Percentiles rank a stretch among this genome's conserved stretches.
These are phyloP conservation scores for Lophura nycthemera DNA, from an alignment of 2,113 vertebrate genomes.

Conservation along the genomic window DNA sequence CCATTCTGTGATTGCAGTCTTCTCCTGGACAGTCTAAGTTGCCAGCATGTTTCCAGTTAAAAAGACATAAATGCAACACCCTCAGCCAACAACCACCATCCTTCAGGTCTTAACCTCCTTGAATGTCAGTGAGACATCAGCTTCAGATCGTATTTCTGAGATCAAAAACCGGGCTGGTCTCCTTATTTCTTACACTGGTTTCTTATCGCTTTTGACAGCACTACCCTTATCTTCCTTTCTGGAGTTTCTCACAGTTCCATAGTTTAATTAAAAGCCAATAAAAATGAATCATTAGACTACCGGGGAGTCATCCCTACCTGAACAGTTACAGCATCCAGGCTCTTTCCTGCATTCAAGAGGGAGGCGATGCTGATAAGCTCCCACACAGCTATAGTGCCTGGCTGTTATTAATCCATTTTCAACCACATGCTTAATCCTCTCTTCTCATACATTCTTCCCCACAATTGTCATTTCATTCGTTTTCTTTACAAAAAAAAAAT, in stretches of 20 bases:
- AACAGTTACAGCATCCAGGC: background rate
- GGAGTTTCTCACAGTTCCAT: background rate
- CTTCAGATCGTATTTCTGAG: accelerated
- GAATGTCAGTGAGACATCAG: background rate
- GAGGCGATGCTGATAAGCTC: background rate
- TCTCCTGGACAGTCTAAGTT: background rate
- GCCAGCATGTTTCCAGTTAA: background rate
- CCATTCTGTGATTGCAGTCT: background rate
- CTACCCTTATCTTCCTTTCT: background rate
- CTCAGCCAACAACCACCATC: background rate
- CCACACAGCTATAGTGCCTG: background rate
- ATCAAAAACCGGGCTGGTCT: background rate
- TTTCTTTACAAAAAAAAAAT: background rate
- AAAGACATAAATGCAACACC: background rate
- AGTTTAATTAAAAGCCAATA: background rate
- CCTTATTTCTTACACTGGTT: background rate
- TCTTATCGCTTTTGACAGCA: background rate
- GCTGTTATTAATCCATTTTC: slow-evolving; percentile 1
- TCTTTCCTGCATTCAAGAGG: background rate
- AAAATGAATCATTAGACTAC: background rate
- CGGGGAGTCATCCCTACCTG: background rate
- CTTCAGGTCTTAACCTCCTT: background rate
- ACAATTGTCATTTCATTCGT: background rate
- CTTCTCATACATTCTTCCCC: background rate
- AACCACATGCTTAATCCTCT: slow-evolving; percentile 9